Evolutionary conservation across 1,140 invertebrate genomes (phyloP).

Genomic region (Pogonomyrmex californicus): DNA sequence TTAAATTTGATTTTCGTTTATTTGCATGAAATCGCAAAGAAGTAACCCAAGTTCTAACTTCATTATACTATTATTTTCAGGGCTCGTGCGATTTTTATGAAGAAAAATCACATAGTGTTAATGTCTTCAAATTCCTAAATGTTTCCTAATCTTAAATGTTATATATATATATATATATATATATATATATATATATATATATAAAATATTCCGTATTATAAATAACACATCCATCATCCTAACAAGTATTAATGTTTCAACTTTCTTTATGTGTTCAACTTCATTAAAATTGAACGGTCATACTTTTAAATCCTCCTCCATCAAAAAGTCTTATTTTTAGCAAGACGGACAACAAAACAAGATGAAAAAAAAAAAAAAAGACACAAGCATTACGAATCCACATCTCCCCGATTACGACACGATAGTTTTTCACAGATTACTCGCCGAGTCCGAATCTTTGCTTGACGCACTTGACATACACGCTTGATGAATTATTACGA

Average conservation of each 20-base stretch:
- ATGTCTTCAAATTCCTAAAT: background rate
- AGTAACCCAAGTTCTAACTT: background rate
- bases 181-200: background rate
- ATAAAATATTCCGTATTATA: background rate
- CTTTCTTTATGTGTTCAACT: background rate
- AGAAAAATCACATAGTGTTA: background rate
- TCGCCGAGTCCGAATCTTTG: background rate
- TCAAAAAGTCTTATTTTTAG: background rate
- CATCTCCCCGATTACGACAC: background rate
- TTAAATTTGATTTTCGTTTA: slow-evolving; percentile 16
- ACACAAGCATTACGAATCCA: background rate
- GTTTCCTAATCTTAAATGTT: background rate
- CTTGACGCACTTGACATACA: background rate
- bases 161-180: background rate
- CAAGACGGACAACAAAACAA: background rate
- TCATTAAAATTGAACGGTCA: background rate
- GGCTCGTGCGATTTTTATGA: background rate
- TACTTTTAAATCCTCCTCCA: background rate
- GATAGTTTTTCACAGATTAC: slow-evolving; percentile 72
- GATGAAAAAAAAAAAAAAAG: background rate
- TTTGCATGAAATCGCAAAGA: background rate
- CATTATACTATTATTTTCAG: background rate
- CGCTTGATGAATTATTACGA: background rate
- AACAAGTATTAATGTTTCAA: background rate
- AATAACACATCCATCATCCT: background rate